These are phyloP conservation scores for Echinometra lucunter DNA, from an alignment of 53 echinoderm and acorn worm species.

Conservation along the genomic window DNA sequence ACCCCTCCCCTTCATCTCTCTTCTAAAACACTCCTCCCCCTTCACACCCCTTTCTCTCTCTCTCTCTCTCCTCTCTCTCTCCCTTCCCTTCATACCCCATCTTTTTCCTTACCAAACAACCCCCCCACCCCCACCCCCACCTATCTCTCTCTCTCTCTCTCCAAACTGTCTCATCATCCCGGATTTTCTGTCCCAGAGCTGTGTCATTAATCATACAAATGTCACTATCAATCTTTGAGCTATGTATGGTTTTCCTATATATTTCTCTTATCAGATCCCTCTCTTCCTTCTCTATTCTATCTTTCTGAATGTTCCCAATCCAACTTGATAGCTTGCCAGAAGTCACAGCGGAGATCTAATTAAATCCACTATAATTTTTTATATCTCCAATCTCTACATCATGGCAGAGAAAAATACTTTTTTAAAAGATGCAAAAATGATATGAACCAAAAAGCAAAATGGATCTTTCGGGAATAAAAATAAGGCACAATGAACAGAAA, in stretches of 20 bases:
- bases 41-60: background rate
- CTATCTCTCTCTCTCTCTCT: background rate
- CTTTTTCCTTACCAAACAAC: no score
- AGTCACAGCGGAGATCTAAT: background rate
- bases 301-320: background rate
- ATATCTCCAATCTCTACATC: background rate
- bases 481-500: no score
- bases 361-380: background rate
- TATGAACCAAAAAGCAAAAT: no score
- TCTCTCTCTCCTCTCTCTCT: background rate
- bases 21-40: background rate
- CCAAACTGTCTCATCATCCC: background rate
- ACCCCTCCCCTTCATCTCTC: background rate
- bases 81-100: background rate
- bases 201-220: constrained; percentile 64
- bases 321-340: background rate
- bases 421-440: no score
- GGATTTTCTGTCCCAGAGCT: constrained; percentile 26
- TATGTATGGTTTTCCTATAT: constrained; percentile 52
- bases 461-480: no score
- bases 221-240: constrained; percentile 52
- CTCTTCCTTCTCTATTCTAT: background rate
- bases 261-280: constrained; percentile 1
- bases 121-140: background rate
- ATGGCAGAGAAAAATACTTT: background rate